Evolutionary conservation across 2,113 vertebrate species (phyloP), one percentile per base, ranked within the genome.

Genomic region (Epinephelus fuscoguttatus): DNA sequence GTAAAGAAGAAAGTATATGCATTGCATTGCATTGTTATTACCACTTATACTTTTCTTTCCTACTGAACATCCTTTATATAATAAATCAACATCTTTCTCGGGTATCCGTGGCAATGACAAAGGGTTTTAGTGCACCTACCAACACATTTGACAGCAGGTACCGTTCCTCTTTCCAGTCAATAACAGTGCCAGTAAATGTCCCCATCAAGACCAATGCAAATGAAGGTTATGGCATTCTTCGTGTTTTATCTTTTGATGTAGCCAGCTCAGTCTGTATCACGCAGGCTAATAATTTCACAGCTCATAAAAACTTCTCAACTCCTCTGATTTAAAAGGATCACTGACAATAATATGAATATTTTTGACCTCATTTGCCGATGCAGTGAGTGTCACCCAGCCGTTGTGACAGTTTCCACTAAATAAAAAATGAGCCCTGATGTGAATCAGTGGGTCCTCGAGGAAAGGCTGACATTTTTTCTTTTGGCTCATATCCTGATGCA

Each of bases 361-460:
- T 9, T 67, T 55, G 37, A 90, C 84, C 84, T 86, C 73, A 53
- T 67, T 80, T 60, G 47, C 42, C 3, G 30, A 59, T 14, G 80
- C 70, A 64, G 72, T 19, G 67, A 52, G 69, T 30, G 64, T 67
- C 61, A 33, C 25, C 21, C 63, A 27, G 78, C 6, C 81, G 30
- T 4, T 5, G 27, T 67, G 81, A 81, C 68, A 66, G 73, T 14
- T 13, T 79, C 23, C 73, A 40, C 45, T 64, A 72, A 88, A 88
- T 83, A 80, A 91, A 67, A 81, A 59, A 87, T 64, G 81, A 88
- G 82, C 42, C 50, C 61, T 42, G 71, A 75, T 62, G 52, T 50
- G 55, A 74, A 70, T 62, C 67, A 50, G 49, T 37, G 23, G 19
- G 23, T 81, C 83, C 23, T 23, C 55, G 10, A 86, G 69, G 81